Percentiles rank a stretch among this genome's conserved stretches.
Evolutionary conservation across 2,888 invertebrate genomes (phyloP).

Genomic region (Microctonus aethiopoides): DNA sequence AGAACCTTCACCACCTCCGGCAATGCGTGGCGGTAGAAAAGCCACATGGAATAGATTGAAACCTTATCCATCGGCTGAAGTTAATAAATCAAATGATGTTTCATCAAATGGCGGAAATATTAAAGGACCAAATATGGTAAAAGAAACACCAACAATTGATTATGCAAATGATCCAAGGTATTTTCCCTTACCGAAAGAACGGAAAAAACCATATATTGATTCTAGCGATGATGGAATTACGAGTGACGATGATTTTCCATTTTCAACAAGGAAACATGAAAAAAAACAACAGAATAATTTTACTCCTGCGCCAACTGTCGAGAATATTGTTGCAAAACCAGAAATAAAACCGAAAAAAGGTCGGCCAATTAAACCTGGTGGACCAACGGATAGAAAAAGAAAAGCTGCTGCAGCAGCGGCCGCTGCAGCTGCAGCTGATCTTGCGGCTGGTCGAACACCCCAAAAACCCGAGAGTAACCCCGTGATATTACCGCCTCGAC

Average conservation of each 20-base stretch:
- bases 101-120: slow-evolving; percentile 48
- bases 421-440: slow-evolving; percentile 51
- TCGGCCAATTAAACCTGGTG: slow-evolving; percentile 67
- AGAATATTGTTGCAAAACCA: slow-evolving; percentile 41
- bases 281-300: slow-evolving; percentile 45
- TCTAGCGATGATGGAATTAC: slow-evolving; percentile 76
- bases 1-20: slow-evolving; percentile 83
- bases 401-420: slow-evolving; percentile 65
- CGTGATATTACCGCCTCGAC: slow-evolving; percentile 66
- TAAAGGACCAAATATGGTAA: slow-evolving; percentile 57
- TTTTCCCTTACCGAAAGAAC: slow-evolving; percentile 78
- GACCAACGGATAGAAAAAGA: slow-evolving; percentile 64
- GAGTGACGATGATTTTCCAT: slow-evolving; percentile 69
- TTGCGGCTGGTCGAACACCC: slow-evolving; percentile 63
- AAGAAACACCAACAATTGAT: slow-evolving; percentile 69
- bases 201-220: slow-evolving; percentile 76
- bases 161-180: slow-evolving; percentile 76
- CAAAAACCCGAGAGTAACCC: slow-evolving; percentile 70
- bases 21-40: slow-evolving; percentile 75
- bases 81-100: slow-evolving; percentile 46
- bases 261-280: slow-evolving; percentile 56
- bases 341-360: slow-evolving; percentile 64
- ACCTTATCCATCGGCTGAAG: slow-evolving; percentile 54
- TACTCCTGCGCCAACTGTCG: slow-evolving; percentile 25
- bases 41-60: slow-evolving; percentile 74